Conservation (phyloP, 2,113 vertebrate genomes). For the Varanus komodoensis region DNA sequence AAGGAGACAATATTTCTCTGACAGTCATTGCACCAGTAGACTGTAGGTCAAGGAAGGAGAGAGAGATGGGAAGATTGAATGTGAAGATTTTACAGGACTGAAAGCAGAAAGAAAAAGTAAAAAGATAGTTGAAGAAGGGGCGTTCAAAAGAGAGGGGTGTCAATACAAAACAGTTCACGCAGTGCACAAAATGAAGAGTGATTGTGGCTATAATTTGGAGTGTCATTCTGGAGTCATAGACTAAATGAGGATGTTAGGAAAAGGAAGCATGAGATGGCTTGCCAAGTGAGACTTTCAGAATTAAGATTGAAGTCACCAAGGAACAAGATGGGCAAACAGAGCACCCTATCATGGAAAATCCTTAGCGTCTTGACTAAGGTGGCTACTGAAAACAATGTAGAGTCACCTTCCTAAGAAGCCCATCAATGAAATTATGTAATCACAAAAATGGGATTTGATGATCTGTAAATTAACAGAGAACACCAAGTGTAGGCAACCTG, state of each 20-base stretch:
- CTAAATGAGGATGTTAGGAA: background rate
- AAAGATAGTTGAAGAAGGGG: background rate
- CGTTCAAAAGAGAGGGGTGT: too few species aligned
- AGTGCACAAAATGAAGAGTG: background rate
- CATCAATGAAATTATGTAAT: background rate
- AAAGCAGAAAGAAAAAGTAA: background rate
- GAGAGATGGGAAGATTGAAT: background rate
- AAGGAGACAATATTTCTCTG: background rate
- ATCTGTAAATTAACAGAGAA: background rate
- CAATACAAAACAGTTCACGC: background rate
- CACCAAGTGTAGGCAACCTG: background rate
- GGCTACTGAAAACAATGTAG: background rate
- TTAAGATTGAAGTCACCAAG: background rate
- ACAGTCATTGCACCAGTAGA: background rate
- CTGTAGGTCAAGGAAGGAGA: background rate
- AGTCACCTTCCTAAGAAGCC: background rate
- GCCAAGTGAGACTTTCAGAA: background rate
- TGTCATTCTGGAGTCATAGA: background rate
- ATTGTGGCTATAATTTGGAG: background rate
- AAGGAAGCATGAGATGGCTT: background rate
- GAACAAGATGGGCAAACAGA: background rate
- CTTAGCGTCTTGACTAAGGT: background rate
- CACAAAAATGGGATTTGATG: background rate
- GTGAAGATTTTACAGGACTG: background rate
- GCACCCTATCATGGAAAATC: background rate